Base-by-base conservation (phyloP, 2,797 vertebrate genomes). In the Coilia nasus region DNA sequence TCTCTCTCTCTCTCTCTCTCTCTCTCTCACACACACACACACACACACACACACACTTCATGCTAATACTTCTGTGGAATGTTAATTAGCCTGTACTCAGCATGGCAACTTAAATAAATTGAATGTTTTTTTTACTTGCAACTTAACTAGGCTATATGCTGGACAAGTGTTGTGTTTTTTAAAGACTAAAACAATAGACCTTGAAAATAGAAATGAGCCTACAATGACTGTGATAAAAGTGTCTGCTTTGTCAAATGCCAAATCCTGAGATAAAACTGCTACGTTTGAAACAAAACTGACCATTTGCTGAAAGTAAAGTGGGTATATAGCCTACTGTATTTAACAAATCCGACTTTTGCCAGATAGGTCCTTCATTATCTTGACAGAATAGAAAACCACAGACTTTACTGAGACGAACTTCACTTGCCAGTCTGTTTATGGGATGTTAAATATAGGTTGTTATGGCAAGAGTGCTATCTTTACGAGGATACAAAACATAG, bases 41-140 rank as follows among this genome's bases (percentile, higher is more conserved):
- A 81, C 25, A 57, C 62, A 46, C 81, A 78, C 81, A 80, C 56
- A 47, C 56, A 1, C 0, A n/a, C 23, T 0, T 6, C 10, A 23
- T 19, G 60, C 83, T 81, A 88, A 85, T 87, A 85, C 83, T 31
- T 83, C 71, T 44, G 78, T 82, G 83, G 84, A 87, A 86, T 81
- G 83, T 64, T 84, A 59, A 86, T 60, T 83, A 78, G 50, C 7
- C 50, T 14, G 50, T 88, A 54, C 46, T 71, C 71, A 25, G 78
- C 17, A 46, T n/a, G 71, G 62, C 28, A 60, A 88, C 87, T 85
- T 82, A 83, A 83, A 86, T 81, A 41, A 21, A 78, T 41, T 15
- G 17, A 21, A 35, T 78, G 15, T 44, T 78, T 78, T 78, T 17
- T 31, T 62, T 35, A 54, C 50, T 14, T 54, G 50, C 7, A 54